Evolutionary conservation across 2,797 vertebrate genomes (phyloP), one percentile per base, ranked within the genome.

Genomic region (Hippoglossus hippoglossus): DNA sequence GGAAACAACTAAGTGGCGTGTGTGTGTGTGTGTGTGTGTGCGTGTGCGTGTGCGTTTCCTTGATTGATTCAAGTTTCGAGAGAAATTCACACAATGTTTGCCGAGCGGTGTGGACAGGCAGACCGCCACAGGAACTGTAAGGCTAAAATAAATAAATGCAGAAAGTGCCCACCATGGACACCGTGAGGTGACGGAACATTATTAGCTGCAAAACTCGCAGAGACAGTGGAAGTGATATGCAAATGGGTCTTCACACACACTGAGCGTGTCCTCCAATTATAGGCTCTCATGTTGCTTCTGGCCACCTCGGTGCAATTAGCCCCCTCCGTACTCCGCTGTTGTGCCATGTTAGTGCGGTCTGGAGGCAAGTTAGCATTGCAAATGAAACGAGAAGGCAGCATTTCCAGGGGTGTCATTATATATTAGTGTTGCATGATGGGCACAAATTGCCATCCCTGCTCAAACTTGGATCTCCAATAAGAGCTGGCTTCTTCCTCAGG

Each of bases 261-360:
- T 49, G 75, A 87, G 83, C 71, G 58, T 91, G 85, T 91, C 85
- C 81, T 86, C 84, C 91, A 92, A 93, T 92, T 88, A 91, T 73
- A 51, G 77, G 75, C 89, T 86, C 87, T 91, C 88, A 88, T 84
- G 83, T 90, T 80, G 85, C 91, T 87, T 86, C 78, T 54, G 86
- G 88, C 87, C 87, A 92, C 86, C 89, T 80, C 88, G 64, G 82
- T 21, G 76, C 89, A 91, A 93, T 93, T 93, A 93, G 87, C 87
- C 87, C 87, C 86, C 80, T 79, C 79, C 73, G 18, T 56, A 71
- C 76, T 65, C 26, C 67, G 69, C 84, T 71, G 85, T 79, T 73
- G 82, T 84, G 82, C 84, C 71, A 59, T 39, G 82, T 82, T 85
- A 86, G 79, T 21, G 47, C 62, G 70, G 84, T 81, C 87, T 73